A percentile compares a stretch with the other conserved stretches of the same genome.
Evolutionary conservation across 1,140 invertebrate genomes (phyloP).

Genomic region (Hyles euphorbiae): DNA sequence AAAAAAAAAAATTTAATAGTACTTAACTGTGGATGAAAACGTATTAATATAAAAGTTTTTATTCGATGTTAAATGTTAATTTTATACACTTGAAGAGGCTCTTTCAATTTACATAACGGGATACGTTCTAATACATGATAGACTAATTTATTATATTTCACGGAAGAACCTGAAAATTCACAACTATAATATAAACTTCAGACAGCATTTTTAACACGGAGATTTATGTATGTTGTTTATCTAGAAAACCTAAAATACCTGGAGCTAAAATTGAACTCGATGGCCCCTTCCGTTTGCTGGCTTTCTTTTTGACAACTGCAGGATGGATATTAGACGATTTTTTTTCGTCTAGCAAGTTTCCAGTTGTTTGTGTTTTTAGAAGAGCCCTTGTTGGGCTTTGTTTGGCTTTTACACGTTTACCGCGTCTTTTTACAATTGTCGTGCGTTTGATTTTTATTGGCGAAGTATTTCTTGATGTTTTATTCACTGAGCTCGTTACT

Average conservation of each 20-base stretch:
- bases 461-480: constrained; percentile 22
- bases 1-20: too few relatives aligned
- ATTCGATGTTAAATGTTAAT: too few relatives aligned
- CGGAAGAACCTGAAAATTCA: constrained; percentile 14
- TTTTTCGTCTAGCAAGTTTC: too few relatives aligned
- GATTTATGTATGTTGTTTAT: neutral
- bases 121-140: too few relatives aligned
- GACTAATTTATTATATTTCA: too few relatives aligned
- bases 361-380: too few relatives aligned
- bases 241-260: constrained; percentile 9
- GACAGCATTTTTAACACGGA: neutral
- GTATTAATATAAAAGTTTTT: too few relatives aligned
- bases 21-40: too few relatives aligned
- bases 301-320: constrained; percentile 14
- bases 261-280: neutral
- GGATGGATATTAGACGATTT: neutral
- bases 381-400: too few relatives aligned
- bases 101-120: too few relatives aligned
- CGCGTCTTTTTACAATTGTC: constrained; percentile 3
- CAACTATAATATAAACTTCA: neutral
- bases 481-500: constrained; percentile 7
- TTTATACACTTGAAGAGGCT: too few relatives aligned
- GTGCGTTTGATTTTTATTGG: constrained; percentile 21
- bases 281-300: constrained; percentile 7
- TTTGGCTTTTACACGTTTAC: neutral